Evolutionary conservation across 2,888 invertebrate genomes (phyloP).

Genomic region (Leptodirus hochenwartii): DNA sequence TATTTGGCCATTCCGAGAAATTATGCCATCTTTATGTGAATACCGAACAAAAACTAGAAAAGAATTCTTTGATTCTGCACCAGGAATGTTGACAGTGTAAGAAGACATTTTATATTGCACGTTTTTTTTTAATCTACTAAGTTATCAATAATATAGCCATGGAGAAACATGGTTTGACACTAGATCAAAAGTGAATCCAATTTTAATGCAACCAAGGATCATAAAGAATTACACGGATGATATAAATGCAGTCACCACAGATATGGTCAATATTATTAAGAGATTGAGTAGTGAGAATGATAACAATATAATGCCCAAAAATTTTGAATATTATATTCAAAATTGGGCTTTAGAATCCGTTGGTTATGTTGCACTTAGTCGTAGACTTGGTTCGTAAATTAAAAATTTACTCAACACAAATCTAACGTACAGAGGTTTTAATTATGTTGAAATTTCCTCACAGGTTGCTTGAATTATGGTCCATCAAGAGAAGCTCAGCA

Average conservation of each 20-base stretch:
- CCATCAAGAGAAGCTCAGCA: slow-evolving; percentile 24
- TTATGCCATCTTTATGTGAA: slow-evolving; percentile 26
- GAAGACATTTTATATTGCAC: too few relatives aligned
- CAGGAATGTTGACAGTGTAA: too few relatives aligned
- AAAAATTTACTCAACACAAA: too few relatives aligned
- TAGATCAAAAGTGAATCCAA: slow-evolving; percentile 32
- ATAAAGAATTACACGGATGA: slow-evolving; percentile 17
- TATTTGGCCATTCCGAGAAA: slow-evolving; percentile 26
- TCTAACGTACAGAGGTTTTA: too few relatives aligned
- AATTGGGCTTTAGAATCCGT: slow-evolving; percentile 45
- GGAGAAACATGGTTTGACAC: slow-evolving; percentile 36
- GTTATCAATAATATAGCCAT: slow-evolving; percentile 22
- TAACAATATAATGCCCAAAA: slow-evolving; percentile 18
- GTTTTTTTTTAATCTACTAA: too few relatives aligned
- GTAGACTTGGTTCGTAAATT: slow-evolving; percentile 18
- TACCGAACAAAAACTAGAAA: slow-evolving; percentile 26
- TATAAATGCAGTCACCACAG: slow-evolving; percentile 19
- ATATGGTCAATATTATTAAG: slow-evolving; percentile 16
- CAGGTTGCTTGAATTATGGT: slow-evolving; percentile 24
- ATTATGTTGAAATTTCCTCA: slow-evolving; percentile 9
- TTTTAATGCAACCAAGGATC: slow-evolving; percentile 32
- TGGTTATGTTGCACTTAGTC: slow-evolving; percentile 26
- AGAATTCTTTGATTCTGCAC: slow-evolving; percentile 22
- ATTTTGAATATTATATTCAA: slow-evolving; percentile 35
- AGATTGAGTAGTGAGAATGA: slow-evolving; percentile 12